Conservation (phyloP, 2,888 invertebrate genomes). For the Dione juno region DNA sequence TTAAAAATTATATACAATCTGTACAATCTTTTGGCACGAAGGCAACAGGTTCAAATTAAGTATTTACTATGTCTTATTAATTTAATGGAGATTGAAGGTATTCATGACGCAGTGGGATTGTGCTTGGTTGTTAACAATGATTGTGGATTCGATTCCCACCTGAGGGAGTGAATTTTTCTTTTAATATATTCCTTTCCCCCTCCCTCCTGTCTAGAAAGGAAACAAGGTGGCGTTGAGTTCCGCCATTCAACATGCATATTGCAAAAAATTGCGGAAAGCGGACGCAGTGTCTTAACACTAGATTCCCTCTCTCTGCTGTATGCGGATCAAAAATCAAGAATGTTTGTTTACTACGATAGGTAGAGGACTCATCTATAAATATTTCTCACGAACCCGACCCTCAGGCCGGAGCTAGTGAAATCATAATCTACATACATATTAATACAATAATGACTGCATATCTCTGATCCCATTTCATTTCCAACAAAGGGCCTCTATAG, state of each 20-base stretch:
- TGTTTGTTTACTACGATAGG: too few species aligned
- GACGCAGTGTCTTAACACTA: background rate
- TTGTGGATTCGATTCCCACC: too few species aligned
- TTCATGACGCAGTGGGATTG: too few species aligned
- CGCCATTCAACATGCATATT: too few species aligned
- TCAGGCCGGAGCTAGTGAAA: constrained; percentile 53
- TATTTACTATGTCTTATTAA: too few species aligned
- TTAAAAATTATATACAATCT: background rate
- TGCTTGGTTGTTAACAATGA: too few species aligned
- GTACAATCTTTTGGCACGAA: background rate
- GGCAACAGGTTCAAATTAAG: background rate
- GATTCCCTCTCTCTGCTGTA: background rate
- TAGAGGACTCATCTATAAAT: background rate
- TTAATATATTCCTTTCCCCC: too few species aligned
- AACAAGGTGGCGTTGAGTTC: too few species aligned
- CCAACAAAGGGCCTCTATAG: constrained; percentile 38
- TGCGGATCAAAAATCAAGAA: too few species aligned
- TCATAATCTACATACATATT: constrained; percentile 6
- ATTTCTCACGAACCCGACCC: constrained; percentile 5
- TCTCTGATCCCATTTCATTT: constrained; percentile 31
- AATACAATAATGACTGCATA: constrained; percentile 14
- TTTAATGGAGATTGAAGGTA: too few species aligned
- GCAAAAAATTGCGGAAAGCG: background rate
- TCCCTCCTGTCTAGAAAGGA: too few species aligned
- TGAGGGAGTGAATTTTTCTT: too few species aligned